Percentiles rank a stretch among this genome's conserved stretches.
Evolutionary conservation across 2,888 invertebrate genomes (phyloP).

Genomic region (Lamellibrachia satsuma): DNA sequence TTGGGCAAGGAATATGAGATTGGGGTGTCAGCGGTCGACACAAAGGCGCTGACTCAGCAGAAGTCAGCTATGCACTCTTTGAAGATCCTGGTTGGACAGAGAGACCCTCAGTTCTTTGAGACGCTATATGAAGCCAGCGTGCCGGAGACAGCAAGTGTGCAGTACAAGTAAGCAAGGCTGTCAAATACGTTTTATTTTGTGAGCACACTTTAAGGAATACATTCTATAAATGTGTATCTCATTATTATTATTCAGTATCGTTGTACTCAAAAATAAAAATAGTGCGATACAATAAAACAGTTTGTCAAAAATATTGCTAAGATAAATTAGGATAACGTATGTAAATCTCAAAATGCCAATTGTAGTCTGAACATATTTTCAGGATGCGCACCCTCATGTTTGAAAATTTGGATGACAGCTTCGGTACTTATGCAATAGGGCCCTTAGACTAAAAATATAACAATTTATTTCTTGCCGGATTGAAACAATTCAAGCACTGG

Average conservation of each 20-base stretch:
- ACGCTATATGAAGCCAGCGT: slow-evolving; percentile 94
- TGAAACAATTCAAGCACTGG: no score
- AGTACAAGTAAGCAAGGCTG: slow-evolving; percentile 34
- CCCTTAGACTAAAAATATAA: no score
- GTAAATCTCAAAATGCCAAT: no score
- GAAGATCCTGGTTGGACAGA: slow-evolving; percentile 91
- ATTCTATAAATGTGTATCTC: not conserved
- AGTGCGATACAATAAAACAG: not conserved
- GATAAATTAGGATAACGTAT: no score
- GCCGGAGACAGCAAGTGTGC: slow-evolving; percentile 76
- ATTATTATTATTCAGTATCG: no score
- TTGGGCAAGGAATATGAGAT: slow-evolving; percentile 92
- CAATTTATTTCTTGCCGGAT: no score
- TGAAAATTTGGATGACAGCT: no score
- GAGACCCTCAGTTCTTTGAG: slow-evolving; percentile 97
- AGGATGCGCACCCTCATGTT: no score
- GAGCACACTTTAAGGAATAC: not conserved
- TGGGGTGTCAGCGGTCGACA: slow-evolving; percentile 90
- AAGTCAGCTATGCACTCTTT: slow-evolving; percentile 57
- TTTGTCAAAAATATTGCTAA: no score
- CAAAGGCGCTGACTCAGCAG: slow-evolving; percentile 42
- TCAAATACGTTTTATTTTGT: not conserved
- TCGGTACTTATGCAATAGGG: no score
- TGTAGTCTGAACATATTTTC: no score
- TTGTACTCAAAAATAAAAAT: not conserved